phyloP scores from a whole-genome alignment of 1,140 invertebrate species.

The Musca vetustissima region DNA sequence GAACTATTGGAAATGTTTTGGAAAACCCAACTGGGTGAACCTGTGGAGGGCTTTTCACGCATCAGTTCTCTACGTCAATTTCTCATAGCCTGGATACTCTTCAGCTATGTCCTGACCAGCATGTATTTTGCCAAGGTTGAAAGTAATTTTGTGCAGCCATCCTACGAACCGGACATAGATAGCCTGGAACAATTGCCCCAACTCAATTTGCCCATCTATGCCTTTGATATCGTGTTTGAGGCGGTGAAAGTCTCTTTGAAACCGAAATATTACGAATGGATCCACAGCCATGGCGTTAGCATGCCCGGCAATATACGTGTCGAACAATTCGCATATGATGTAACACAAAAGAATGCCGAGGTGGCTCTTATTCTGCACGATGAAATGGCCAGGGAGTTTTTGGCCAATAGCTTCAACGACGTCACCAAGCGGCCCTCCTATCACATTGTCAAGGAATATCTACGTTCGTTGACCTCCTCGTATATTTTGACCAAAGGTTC shows the following conservation, averaged over 20 bases:
- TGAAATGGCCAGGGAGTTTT: slow-evolving; percentile 40
- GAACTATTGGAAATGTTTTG: slow-evolving; percentile 43
- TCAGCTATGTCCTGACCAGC: slow-evolving; percentile 45
- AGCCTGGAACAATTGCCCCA: slow-evolving; percentile 30
- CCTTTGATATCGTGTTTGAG: slow-evolving; percentile 36
- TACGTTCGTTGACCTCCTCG: slow-evolving; percentile 42
- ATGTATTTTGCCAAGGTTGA: slow-evolving; percentile 52
- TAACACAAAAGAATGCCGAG: slow-evolving; percentile 25
- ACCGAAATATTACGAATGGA: slow-evolving; percentile 30
- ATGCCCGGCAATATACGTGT: slow-evolving; percentile 24
- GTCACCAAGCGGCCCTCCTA: slow-evolving; percentile 38
- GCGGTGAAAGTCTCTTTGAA: slow-evolving; percentile 34
- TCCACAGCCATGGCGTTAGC: slow-evolving; percentile 18
- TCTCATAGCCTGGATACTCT: slow-evolving; percentile 46
- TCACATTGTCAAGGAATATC: slow-evolving; percentile 47
- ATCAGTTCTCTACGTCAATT: slow-evolving; percentile 42
- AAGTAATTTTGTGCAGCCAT: slow-evolving; percentile 44
- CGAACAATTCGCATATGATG: slow-evolving; percentile 31
- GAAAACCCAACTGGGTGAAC: slow-evolving; percentile 45
- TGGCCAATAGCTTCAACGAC: slow-evolving; percentile 39
- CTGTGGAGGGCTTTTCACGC: slow-evolving; percentile 32
- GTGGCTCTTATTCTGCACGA: slow-evolving; percentile 41
- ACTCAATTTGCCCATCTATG: slow-evolving; percentile 36
- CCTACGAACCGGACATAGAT: slow-evolving; percentile 40
- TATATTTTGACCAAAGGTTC: slow-evolving; percentile 45